Evolutionary conservation across 1,140 invertebrate species (phyloP), one percentile per base, ranked within the genome.

Genomic region (Drosophila teissieri): DNA sequence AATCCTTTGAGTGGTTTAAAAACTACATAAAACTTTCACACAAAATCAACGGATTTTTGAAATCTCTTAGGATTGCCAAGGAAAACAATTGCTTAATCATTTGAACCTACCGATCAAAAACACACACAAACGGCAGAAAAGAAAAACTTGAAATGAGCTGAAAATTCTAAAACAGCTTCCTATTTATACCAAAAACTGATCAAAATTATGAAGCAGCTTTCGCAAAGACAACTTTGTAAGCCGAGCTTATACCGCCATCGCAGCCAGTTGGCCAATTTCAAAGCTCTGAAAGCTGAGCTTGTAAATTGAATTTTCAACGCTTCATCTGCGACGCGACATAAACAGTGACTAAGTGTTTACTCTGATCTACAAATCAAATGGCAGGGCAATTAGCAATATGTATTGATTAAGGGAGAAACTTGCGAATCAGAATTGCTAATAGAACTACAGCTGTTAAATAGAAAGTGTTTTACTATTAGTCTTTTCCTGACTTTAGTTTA

Each of bases 121-220:
- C 7, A 31, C 31, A 40, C 72, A 57, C 72, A 39, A 74, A 65
- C 72, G 19, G 46, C 64, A 68, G 80, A 58, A 69, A 76, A 75
- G 61, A 68, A 78, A 88, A 77, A 88, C 76, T 84, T 84, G 39
- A 89, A 88, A 84, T 88, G 63, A 89, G 68, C 84, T 89, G 63
- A 78, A 89, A 88, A 89, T 89, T 88, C 84, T 88, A 69, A 48
- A 56, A 45, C 73, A 63, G 49, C 76, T 64, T 55, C 67, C 53
- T 82, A 70, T 88, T 88, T 88, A 88, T 88, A 88, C 64, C 40
- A 65, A 65, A 63, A 62, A 10, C 44, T 4, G 56, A 79, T 65
- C 57, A 63, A 40, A 51, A 53, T 37, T 27, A 51, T 48, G 27
- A 42, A 48, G 42, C 49, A 74, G 68, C 72, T 74, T 64, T 73